These are phyloP conservation scores for Epinephelus moara DNA, from an alignment of 2,113 vertebrate species.

Conservation along the genomic window DNA sequence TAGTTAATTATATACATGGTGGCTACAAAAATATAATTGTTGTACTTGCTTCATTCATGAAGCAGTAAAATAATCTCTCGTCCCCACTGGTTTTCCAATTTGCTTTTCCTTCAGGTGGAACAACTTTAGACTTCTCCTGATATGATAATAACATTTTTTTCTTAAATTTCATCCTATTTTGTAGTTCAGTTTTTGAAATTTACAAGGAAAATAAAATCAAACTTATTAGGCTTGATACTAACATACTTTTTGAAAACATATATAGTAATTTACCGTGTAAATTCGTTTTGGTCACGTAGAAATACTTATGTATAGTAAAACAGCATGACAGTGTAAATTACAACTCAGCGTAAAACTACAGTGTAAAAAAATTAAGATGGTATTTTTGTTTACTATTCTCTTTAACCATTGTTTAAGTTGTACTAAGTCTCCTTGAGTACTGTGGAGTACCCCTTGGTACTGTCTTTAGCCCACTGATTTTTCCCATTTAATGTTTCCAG, in stretches of 20 bases:
- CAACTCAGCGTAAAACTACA: not conserved
- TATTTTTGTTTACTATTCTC: not conserved
- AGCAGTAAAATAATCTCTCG: not conserved
- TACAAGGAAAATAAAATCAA: not conserved
- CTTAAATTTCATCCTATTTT: not conserved
- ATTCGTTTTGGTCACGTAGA: not conserved
- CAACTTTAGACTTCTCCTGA: slow-evolving; percentile 2
- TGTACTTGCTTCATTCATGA: slow-evolving; percentile 15
- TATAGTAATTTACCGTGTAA: not conserved
- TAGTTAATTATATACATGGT: slow-evolving; percentile 54
- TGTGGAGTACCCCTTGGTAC: not conserved
- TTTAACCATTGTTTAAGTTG: not conserved
- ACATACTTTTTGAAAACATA: not conserved
- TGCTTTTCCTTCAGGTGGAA: slow-evolving; percentile 24
- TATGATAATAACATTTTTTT: not conserved
- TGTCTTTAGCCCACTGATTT: not conserved
- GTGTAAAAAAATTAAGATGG: not conserved
- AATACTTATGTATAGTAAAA: not conserved
- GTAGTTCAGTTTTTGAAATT: slow-evolving; percentile 10
- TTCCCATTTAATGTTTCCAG: not conserved
- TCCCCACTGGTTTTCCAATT: slow-evolving; percentile 10
- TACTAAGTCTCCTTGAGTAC: not conserved
- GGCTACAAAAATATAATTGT: slow-evolving; percentile 7
- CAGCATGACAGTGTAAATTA: not conserved
- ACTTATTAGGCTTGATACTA: not conserved